phyloP scores from a whole-genome alignment of 2,888 invertebrate species.

The Pterostichus madidus region DNA sequence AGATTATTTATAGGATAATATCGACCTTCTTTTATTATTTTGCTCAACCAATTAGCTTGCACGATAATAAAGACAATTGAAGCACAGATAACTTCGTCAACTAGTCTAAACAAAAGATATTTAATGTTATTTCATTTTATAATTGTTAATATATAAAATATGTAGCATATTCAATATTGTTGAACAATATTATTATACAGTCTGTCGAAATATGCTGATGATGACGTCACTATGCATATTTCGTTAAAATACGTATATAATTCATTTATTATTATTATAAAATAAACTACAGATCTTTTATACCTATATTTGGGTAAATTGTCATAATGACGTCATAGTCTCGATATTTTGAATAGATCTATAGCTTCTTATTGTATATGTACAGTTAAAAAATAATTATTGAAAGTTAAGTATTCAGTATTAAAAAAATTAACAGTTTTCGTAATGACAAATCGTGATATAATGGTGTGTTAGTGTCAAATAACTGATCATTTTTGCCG shows the following conservation, averaged over 20 bases:
- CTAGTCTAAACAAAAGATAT: conserved; percentile 56
- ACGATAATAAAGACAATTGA: neutral
- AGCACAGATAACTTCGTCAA: neutral
- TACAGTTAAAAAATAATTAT: conserved; percentile 33
- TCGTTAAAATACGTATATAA: too few species aligned
- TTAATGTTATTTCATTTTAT: conserved; percentile 60
- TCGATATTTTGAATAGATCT: neutral
- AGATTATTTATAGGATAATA: too few species aligned
- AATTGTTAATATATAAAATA: conserved; percentile 55
- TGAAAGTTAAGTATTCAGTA: conserved; percentile 17
- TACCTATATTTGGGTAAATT: too few species aligned
- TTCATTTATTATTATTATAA: too few species aligned
- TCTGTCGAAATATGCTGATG: neutral
- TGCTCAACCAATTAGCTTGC: conserved; percentile 1
- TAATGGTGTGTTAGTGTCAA: neutral
- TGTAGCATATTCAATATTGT: conserved; percentile 41
- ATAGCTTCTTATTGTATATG: conserved; percentile 51
- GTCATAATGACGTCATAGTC: neutral
- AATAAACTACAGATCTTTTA: too few species aligned
- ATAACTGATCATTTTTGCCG: neutral
- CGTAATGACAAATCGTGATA: neutral
- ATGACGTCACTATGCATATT: neutral
- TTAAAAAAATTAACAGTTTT: neutral
- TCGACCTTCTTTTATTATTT: neutral
- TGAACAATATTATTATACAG: conserved; percentile 44